These are phyloP conservation scores for Alosa sapidissima DNA, from an alignment of 2,797 vertebrate genomes.

Conservation along the genomic window DNA sequence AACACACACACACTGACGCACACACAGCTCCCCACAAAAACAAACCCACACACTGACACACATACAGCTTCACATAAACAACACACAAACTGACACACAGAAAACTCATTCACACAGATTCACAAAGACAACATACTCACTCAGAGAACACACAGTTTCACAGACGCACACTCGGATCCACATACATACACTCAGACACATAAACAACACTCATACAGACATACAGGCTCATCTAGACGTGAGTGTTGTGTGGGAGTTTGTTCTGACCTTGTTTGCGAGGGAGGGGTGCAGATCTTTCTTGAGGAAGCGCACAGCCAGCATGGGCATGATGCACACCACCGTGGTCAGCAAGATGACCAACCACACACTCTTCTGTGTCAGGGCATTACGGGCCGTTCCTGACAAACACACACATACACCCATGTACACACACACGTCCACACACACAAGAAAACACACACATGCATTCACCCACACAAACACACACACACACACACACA, in stretches of 20 bases:
- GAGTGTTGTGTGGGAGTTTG: slow-evolving; percentile 33
- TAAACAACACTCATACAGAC: background rate
- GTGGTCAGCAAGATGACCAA: slow-evolving; percentile 81
- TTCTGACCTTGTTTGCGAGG: slow-evolving; percentile 74
- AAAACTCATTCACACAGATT: background rate
- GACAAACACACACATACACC: slow-evolving; percentile 28
- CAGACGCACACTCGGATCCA: background rate
- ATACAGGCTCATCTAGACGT: background rate
- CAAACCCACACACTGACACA: background rate
- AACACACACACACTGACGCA: background rate
- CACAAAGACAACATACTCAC: background rate
- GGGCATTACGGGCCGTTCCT: slow-evolving; percentile 78
- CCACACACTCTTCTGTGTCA: slow-evolving; percentile 79
- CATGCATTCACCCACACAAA: background rate
- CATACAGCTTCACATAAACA: background rate
- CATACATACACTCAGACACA: background rate
- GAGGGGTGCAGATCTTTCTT: slow-evolving; percentile 75
- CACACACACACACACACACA: background rate
- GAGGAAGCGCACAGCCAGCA: slow-evolving; percentile 74
- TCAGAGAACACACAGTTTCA: background rate
- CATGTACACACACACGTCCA: background rate
- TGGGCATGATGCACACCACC: slow-evolving; percentile 77
- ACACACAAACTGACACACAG: background rate
- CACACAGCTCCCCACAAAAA: background rate
- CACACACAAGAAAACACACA: background rate